Conservation (phyloP, 2,888 invertebrate genomes). For the Meta bourneti region DNA sequence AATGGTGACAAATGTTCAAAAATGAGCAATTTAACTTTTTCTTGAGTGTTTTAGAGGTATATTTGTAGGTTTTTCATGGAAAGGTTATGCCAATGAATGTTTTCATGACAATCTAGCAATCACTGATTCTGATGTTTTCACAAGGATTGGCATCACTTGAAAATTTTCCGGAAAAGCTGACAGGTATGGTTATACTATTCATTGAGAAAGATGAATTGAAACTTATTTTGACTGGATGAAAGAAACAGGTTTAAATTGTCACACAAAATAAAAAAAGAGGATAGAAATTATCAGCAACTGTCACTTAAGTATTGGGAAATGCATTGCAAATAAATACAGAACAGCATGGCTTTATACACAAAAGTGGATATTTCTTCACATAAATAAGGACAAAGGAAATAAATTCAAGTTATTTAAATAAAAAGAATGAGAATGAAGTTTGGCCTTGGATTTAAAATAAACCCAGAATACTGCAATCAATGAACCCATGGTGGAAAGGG, state of each 20-base stretch:
- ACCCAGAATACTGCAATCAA: slow-evolving; percentile 40
- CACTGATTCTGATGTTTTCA: too few species aligned
- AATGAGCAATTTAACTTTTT: too few species aligned
- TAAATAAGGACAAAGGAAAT: not conserved
- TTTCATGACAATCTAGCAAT: too few species aligned
- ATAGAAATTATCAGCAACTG: not conserved
- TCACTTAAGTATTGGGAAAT: slow-evolving; percentile 42
- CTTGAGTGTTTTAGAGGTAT: too few species aligned
- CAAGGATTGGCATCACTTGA: not conserved
- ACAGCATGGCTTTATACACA: slow-evolving; percentile 22
- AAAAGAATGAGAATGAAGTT: slow-evolving; percentile 36
- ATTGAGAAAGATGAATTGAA: not conserved
- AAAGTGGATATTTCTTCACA: not conserved
- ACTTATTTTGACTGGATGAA: not conserved
- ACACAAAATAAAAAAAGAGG: too few species aligned
- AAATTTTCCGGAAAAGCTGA: not conserved
- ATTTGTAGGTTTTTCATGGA: too few species aligned
- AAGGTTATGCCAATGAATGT: too few species aligned
- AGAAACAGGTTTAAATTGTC: not conserved
- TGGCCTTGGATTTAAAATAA: slow-evolving; percentile 35
- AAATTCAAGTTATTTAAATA: not conserved
- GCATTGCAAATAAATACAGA: slow-evolving; percentile 54
- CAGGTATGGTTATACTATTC: not conserved
- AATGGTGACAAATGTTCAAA: too few species aligned
- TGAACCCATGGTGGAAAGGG: slow-evolving; percentile 20